These are phyloP conservation scores for Drosophila albomicans DNA, from an alignment of 1,140 invertebrate species.

Conservation along the genomic window DNA sequence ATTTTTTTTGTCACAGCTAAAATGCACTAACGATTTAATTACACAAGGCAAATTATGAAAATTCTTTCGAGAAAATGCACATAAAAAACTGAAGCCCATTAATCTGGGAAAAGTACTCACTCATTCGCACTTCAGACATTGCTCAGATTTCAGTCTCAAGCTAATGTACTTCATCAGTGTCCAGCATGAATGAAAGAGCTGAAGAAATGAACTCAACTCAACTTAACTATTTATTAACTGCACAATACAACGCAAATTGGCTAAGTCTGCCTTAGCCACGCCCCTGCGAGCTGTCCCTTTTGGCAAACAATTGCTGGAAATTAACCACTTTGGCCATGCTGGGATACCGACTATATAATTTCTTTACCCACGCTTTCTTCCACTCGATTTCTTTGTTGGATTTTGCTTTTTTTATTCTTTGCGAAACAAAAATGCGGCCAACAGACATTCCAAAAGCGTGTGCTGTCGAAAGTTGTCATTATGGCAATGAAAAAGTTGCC, in stretches of 20 bases:
- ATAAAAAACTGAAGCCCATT: slow-evolving; percentile 21
- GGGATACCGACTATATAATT: slow-evolving; percentile 36
- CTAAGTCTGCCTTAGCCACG: slow-evolving; percentile 46
- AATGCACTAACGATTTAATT: slow-evolving; percentile 1
- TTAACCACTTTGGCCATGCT: slow-evolving; percentile 59
- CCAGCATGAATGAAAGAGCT: slow-evolving; percentile 15
- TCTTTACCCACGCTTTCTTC: slow-evolving; percentile 21
- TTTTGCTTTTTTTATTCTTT: slow-evolving; percentile 10
- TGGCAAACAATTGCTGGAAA: slow-evolving; percentile 52
- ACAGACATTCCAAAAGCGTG: slow-evolving; percentile 9
- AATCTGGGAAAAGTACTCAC: slow-evolving; percentile 29
- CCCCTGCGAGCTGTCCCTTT: slow-evolving; percentile 16
- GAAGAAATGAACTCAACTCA: slow-evolving; percentile 29
- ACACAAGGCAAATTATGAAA: slow-evolving; percentile 13
- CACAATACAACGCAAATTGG: slow-evolving; percentile 71
- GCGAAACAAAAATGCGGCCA: slow-evolving; percentile 33
- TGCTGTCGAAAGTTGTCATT: slow-evolving; percentile 20
- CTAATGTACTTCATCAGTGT: slow-evolving; percentile 53
- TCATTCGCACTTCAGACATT: slow-evolving; percentile 20
- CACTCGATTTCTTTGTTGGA: slow-evolving; percentile 17
- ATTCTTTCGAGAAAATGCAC: neutral
- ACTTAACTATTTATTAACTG: slow-evolving; percentile 74
- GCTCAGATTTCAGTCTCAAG: slow-evolving; percentile 20
- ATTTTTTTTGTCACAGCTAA: neutral
- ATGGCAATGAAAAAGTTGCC: slow-evolving; percentile 29